phyloP scores from a whole-genome alignment of 2,113 vertebrate genomes.

The Donacobius atricapilla region DNA sequence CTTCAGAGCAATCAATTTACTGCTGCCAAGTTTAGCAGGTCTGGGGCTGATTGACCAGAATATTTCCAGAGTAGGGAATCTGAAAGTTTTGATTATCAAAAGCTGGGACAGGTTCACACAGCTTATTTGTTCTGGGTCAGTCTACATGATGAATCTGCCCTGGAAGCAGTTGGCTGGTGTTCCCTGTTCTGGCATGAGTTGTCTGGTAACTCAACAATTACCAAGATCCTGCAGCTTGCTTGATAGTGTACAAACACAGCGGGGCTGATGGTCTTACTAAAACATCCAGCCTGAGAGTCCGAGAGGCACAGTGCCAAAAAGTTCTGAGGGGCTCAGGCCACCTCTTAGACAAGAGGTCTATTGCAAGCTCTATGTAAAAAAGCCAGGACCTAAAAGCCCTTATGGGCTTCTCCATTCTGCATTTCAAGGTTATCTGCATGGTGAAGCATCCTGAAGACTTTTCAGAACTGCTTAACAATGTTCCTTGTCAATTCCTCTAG shows the following conservation, averaged over 20 bases:
- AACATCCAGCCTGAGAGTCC: neutral
- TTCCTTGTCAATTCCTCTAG: neutral
- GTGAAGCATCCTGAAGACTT: neutral
- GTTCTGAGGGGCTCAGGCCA: neutral
- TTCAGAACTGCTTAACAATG: neutral
- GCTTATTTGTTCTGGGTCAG: neutral
- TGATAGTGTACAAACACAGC: neutral
- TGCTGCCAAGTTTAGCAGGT: neutral
- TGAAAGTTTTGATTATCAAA: neutral
- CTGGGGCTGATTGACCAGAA: rapidly evolving
- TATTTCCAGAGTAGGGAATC: neutral
- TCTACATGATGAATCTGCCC: neutral
- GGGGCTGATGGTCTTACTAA: neutral
- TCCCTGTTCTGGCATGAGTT: neutral
- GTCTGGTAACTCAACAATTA: neutral
- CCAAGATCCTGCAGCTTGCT: neutral
- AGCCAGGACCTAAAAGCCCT: neutral
- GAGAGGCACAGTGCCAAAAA: neutral
- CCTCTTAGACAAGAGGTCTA: neutral
- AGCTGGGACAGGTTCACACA: neutral
- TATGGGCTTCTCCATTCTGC: neutral
- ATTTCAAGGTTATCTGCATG: neutral
- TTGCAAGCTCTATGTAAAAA: neutral
- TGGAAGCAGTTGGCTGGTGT: neutral
- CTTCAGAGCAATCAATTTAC: neutral